A percentile compares a stretch with the other conserved stretches of the same genome.
Conservation (phyloP, 2,888 invertebrate genomes). For the Meiosimyza decipiens region DNA sequence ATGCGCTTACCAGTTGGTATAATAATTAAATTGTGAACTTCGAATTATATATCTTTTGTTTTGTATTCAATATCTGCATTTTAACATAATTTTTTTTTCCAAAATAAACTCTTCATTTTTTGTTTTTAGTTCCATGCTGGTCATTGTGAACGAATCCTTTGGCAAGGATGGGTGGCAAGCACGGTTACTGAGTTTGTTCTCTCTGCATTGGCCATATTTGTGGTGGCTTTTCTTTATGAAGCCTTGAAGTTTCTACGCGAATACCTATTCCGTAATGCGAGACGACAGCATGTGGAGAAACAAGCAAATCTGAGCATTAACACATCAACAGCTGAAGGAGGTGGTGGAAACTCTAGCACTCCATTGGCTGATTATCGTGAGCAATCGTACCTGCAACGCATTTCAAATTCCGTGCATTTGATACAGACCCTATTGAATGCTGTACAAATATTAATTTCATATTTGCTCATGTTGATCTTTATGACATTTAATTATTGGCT, state of each 20-base stretch:
- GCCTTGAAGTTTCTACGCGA: conserved; percentile 87
- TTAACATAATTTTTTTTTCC: too few relatives aligned
- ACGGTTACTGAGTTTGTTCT: conserved; percentile 82
- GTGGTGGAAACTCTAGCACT: conserved; percentile 50
- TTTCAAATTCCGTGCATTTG: conserved; percentile 56
- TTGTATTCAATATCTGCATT: too few relatives aligned
- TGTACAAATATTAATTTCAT: conserved; percentile 61
- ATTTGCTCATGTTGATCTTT: conserved; percentile 64
- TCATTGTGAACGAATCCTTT: conserved; percentile 81
- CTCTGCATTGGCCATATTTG: conserved; percentile 89
- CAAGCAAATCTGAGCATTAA: conserved; percentile 44
- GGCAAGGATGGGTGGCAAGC: conserved; percentile 81
- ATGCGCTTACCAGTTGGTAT: too few relatives aligned
- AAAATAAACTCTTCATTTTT: conserved; percentile 26
- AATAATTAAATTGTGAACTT: too few relatives aligned
- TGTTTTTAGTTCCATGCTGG: conserved; percentile 82
- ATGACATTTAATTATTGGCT: conserved; percentile 66
- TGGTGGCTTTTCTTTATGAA: conserved; percentile 93
- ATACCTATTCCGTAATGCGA: conserved; percentile 52
- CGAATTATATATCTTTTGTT: too few relatives aligned
- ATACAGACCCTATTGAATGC: conserved; percentile 60
- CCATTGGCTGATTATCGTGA: conserved; percentile 50
- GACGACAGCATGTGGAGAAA: conserved; percentile 49
- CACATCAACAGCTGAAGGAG: not conserved
- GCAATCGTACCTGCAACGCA: conserved; percentile 48